A percentile compares a stretch with the other conserved stretches of the same genome.
Evolutionary conservation across 1,140 invertebrate species (phyloP).

Genomic region (Orius insidiosus): DNA sequence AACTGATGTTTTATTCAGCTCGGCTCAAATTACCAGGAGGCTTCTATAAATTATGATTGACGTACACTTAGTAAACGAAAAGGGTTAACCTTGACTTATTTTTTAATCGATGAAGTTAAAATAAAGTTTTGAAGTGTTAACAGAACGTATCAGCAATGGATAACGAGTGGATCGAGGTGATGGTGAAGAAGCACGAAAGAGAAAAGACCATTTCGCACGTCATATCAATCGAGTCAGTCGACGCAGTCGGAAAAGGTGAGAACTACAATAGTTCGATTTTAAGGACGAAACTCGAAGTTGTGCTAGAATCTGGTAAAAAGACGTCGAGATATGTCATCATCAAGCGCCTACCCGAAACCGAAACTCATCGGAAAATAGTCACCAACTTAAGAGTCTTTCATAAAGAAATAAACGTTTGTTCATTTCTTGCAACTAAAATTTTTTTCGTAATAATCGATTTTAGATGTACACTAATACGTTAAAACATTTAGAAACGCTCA

Average conservation of each 20-base stretch:
- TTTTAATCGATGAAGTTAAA: too few species aligned
- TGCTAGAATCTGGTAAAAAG: not conserved
- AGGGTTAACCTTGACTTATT: too few species aligned
- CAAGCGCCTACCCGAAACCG: not conserved
- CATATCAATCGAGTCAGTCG: not conserved
- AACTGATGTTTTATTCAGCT: too few species aligned
- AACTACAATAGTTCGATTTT: constrained; percentile 1
- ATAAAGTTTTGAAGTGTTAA: too few species aligned
- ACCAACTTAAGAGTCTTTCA: not conserved
- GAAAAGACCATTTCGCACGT: not conserved
- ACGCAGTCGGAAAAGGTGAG: not conserved
- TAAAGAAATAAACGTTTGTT: not conserved
- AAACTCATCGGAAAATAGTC: not conserved
- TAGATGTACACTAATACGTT: not conserved
- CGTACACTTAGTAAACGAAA: too few species aligned
- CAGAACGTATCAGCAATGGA: not conserved
- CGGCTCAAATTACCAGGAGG: too few species aligned
- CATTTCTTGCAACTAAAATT: too few species aligned
- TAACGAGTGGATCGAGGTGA: constrained; percentile 1
- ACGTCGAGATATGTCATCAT: not conserved
- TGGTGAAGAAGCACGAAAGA: constrained; percentile 1
- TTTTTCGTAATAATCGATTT: not conserved
- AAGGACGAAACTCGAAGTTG: not conserved
- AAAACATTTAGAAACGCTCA: not conserved
- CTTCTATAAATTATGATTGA: too few species aligned